A percentile compares a stretch with the other conserved stretches of the same genome.
Evolutionary conservation across 30 jellyfish, hydroid and myxozoan genomes (phyloP).

Genomic region (Cassiopea andromeda): DNA sequence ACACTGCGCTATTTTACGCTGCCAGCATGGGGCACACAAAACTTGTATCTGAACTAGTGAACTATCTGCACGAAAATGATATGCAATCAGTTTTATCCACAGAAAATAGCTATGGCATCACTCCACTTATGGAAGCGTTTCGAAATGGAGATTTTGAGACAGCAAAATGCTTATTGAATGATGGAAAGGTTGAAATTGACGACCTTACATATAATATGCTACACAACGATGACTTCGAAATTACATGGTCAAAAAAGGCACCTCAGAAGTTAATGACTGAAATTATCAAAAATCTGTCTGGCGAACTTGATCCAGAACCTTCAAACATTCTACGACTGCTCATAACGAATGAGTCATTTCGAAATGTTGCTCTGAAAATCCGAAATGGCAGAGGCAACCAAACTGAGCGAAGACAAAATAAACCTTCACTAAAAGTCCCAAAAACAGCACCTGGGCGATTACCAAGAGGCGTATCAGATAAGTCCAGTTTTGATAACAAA

Average conservation of each 20-base stretch:
- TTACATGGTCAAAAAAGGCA: conserved; percentile 28
- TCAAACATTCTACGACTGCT: conserved; percentile 38
- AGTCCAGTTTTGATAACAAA: background rate
- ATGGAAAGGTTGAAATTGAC: conserved; percentile 53
- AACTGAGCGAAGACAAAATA: background rate
- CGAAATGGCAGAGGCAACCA: conserved; percentile 11
- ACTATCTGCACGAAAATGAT: background rate
- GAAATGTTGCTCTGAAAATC: conserved; percentile 47
- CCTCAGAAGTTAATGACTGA: conserved; percentile 54
- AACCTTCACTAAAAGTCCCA: conserved; percentile 11
- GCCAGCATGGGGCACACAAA: conserved; percentile 41
- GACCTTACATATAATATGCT: conserved; percentile 34
- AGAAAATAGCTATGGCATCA: conserved; percentile 19
- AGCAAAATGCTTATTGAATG: conserved; percentile 42
- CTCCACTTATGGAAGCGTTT: conserved; percentile 66
- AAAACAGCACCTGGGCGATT: conserved; percentile 31
- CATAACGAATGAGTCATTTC: conserved; percentile 59
- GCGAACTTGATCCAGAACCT: conserved; percentile 51
- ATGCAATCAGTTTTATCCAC: conserved; percentile 36
- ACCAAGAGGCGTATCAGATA: background rate
- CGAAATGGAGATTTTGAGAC: conserved; percentile 55
- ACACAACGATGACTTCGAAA: conserved; percentile 16
- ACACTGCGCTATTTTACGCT: conserved; percentile 41
- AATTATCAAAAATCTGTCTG: conserved; percentile 26
- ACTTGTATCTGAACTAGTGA: conserved; percentile 22